Conservation (phyloP, 2,888 invertebrate genomes). For the Noctua pronuba region DNA sequence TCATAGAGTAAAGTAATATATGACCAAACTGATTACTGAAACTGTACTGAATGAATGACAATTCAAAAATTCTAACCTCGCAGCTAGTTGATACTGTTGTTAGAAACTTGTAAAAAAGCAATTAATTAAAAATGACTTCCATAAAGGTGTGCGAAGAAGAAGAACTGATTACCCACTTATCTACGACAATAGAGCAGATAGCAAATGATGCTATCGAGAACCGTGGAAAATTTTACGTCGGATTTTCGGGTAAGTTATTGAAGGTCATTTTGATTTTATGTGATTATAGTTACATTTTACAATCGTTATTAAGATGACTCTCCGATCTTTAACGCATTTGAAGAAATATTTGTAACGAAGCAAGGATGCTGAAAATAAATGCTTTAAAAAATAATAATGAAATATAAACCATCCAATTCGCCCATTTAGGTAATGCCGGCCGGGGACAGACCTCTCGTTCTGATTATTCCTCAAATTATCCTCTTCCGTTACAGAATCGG, state of each 20-base stretch:
- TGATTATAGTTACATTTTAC: background rate
- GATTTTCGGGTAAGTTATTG: constrained; percentile 93
- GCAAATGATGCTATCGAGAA: constrained; percentile 92
- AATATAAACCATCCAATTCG: background rate
- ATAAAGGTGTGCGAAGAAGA: constrained; percentile 88
- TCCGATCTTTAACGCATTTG: background rate
- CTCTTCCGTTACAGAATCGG: background rate
- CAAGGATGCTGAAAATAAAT: background rate
- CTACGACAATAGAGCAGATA: constrained; percentile 91
- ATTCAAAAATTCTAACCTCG: constrained; percentile 55
- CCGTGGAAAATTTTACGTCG: constrained; percentile 93
- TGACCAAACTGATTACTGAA: no score
- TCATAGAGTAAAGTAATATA: no score
- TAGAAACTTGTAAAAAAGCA: constrained; percentile 31
- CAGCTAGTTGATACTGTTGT: constrained; percentile 29
- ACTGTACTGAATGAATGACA: constrained; percentile 39
- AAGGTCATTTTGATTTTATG: constrained; percentile 52
- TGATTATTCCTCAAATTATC: background rate
- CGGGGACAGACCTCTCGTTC: background rate
- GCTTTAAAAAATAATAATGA: background rate
- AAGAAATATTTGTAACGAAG: background rate
- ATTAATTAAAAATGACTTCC: constrained; percentile 80
- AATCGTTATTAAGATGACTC: background rate
- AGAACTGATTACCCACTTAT: constrained; percentile 91
- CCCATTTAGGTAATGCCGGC: constrained; percentile 19